Percentiles rank a stretch among this genome's conserved stretches.
These are phyloP conservation scores for Sebastes wilsoni DNA, from an alignment of 2,797 vertebrate genomes.

Conservation along the genomic window DNA sequence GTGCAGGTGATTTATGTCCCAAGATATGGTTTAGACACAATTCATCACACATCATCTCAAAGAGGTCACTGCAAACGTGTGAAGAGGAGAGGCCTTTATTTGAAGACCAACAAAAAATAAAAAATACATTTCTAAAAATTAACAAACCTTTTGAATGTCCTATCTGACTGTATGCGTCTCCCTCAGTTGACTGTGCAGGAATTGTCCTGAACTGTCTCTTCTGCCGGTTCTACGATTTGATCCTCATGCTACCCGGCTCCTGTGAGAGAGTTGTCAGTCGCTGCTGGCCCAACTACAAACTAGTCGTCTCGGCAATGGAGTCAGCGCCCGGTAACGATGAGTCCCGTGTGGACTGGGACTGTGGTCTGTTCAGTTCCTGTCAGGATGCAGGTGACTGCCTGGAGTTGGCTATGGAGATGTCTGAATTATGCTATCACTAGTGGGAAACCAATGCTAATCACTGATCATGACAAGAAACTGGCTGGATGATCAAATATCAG, in stretches of 20 bases:
- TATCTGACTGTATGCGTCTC: slow-evolving; percentile 37
- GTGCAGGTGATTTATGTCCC: slow-evolving; percentile 59
- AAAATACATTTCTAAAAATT: background rate
- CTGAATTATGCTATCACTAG: slow-evolving; percentile 93
- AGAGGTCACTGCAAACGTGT: slow-evolving; percentile 28
- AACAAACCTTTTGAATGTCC: background rate
- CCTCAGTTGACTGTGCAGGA: slow-evolving; percentile 91
- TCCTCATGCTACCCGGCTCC: slow-evolving; percentile 87
- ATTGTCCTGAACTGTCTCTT: slow-evolving; percentile 94
- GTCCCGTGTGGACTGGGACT: slow-evolving; percentile 87
- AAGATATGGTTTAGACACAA: slow-evolving; percentile 54
- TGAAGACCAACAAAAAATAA: background rate
- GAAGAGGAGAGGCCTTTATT: background rate
- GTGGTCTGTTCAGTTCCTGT: slow-evolving; percentile 87
- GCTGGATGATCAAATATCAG: background rate
- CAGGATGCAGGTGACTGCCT: slow-evolving; percentile 91
- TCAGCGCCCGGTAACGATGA: slow-evolving; percentile 79
- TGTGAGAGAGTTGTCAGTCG: slow-evolving; percentile 83
- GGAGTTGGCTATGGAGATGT: slow-evolving; percentile 96
- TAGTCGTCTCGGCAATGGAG: slow-evolving; percentile 77
- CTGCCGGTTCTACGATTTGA: slow-evolving; percentile 92
- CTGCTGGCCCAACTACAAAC: slow-evolving; percentile 87
- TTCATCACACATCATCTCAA: slow-evolving; percentile 43
- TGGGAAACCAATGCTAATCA: background rate
- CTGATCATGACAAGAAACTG: background rate